A percentile compares a stretch with the other conserved stretches of the same genome.
Conservation (phyloP, 2,113 vertebrate genomes). For the Tichodroma muraria region DNA sequence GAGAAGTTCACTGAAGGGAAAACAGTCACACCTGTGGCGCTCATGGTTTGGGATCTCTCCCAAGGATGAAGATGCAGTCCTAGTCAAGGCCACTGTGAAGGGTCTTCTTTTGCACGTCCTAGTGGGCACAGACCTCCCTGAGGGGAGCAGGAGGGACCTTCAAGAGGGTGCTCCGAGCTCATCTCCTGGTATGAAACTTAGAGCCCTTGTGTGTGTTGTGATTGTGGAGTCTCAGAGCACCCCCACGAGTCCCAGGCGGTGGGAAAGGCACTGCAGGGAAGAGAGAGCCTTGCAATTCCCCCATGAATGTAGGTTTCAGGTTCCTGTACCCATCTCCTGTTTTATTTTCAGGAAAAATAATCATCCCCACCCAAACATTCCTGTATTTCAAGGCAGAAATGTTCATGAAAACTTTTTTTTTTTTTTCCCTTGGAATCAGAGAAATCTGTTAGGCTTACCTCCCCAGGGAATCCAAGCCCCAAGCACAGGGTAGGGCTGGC, state of each 20-base stretch:
- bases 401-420: neutral
- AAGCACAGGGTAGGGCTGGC: neutral
- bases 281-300: neutral
- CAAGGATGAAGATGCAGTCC: neutral
- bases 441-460: neutral
- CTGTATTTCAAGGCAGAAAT: neutral
- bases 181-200: neutral
- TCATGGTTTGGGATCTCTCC: neutral
- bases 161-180: neutral
- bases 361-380: neutral
- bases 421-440: neutral
- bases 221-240: neutral
- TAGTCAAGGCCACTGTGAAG: accelerated
- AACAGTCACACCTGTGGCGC: neutral
- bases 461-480: neutral
- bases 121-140: neutral
- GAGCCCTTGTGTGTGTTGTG: neutral
- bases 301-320: neutral
- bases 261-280: neutral
- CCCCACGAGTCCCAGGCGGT: accelerated
- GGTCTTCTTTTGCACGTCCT: neutral
- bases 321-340: no score
- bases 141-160: neutral
- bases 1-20: neutral
- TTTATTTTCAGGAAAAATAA: neutral